phyloP scores from a whole-genome alignment of 2,113 vertebrate species.

The Octodon degus region DNA sequence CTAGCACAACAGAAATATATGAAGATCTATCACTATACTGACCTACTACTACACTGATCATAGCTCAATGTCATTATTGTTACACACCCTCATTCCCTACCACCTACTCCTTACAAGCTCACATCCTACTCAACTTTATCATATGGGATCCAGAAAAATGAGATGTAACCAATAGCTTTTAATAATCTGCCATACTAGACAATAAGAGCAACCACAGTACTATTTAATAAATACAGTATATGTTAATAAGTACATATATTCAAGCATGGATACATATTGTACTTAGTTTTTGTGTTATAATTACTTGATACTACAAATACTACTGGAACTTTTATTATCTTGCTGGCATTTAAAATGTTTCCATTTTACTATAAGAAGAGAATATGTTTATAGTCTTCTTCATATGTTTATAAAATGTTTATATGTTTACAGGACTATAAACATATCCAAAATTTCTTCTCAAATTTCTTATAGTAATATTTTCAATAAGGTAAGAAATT shows the following conservation, averaged over 20 bases:
- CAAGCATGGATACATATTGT: background rate
- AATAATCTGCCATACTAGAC: background rate
- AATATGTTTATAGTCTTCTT: constrained; percentile 64
- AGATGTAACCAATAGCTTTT: constrained; percentile 32
- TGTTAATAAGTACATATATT: background rate
- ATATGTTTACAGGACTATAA: too few species aligned
- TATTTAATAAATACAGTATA: background rate
- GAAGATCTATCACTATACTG: background rate
- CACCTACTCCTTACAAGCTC: background rate
- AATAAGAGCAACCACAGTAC: background rate
- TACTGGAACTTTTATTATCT: constrained; percentile 42
- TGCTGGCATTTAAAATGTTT: constrained; percentile 50
- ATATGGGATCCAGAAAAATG: background rate
- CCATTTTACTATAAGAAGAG: constrained; percentile 45
- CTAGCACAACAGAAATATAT: background rate
- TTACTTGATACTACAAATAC: background rate
- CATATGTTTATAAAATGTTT: too few species aligned
- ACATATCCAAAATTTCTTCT: background rate
- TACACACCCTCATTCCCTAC: background rate
- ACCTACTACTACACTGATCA: background rate
- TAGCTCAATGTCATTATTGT: background rate
- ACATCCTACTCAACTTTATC: constrained; percentile 12
- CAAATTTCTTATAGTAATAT: constrained; percentile 28
- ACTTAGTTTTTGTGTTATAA: constrained; percentile 9
- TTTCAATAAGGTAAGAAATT: constrained; percentile 48